These are phyloP conservation scores for Phengaris arion DNA, from an alignment of 2,888 invertebrate species.

Conservation along the genomic window DNA sequence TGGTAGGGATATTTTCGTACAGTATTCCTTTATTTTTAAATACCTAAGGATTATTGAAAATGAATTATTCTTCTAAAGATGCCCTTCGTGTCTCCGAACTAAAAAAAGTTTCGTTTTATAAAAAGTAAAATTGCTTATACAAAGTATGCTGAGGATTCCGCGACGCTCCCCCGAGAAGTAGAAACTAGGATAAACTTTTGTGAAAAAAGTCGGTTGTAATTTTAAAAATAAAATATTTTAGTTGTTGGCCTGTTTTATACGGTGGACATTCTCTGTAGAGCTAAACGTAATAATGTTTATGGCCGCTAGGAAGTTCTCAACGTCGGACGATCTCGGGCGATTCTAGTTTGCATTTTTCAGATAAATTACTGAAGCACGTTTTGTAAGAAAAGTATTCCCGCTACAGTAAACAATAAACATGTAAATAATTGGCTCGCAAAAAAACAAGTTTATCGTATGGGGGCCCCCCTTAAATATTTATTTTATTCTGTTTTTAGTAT, in stretches of 20 bases:
- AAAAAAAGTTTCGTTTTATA: neutral
- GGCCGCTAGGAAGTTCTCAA: neutral
- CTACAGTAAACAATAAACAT: neutral
- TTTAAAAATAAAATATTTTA: conserved; percentile 29
- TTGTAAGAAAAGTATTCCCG: neutral
- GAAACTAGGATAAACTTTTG: neutral
- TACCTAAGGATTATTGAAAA: no score
- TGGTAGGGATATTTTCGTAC: no score
- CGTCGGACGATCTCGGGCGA: neutral
- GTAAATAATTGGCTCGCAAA: no score
- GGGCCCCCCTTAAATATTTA: no score
- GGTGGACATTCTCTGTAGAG: conserved; percentile 11
- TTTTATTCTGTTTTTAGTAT: no score
- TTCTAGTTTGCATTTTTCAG: conserved; percentile 1
- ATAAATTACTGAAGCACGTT: conserved; percentile 9
- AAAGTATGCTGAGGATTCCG: neutral
- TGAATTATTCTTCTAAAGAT: no score
- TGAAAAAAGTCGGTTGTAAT: conserved; percentile 13
- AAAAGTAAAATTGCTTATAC: conserved; percentile 16
- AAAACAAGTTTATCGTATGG: no score
- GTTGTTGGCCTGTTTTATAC: conserved; percentile 25
- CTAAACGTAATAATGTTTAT: conserved; percentile 7
- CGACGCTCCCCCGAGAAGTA: neutral
- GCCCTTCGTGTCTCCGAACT: no score
- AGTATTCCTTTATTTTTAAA: no score